A percentile compares a stretch with the other conserved stretches of the same genome.
These are phyloP conservation scores for Piprites chloris DNA, from an alignment of 2,113 vertebrate genomes.

Conservation along the genomic window DNA sequence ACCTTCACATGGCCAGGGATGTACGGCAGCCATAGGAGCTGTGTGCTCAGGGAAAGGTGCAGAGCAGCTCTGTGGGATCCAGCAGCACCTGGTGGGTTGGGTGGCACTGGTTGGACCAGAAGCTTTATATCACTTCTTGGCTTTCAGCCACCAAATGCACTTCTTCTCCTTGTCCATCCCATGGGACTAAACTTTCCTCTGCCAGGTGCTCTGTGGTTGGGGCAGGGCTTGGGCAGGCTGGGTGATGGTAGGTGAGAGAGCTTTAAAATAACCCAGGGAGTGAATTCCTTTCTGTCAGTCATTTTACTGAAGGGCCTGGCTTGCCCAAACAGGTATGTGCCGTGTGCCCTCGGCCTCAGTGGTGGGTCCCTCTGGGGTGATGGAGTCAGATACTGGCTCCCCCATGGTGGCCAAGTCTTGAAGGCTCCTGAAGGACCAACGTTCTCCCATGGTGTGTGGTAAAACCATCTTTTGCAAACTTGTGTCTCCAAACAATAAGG, in stretches of 20 bases:
- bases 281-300: not conserved
- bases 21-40: not conserved
- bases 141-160: not conserved
- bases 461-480: not conserved
- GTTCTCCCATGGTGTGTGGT: too few species aligned
- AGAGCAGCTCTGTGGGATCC: not conserved
- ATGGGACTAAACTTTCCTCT: not conserved
- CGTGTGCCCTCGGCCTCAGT: accelerated
- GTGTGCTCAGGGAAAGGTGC: not conserved
- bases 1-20: not conserved
- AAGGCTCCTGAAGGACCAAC: not conserved
- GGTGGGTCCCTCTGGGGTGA: not conserved
- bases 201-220: constrained; percentile 41
- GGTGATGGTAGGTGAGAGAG: not conserved
- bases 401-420: not conserved
- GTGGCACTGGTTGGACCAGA: not conserved
- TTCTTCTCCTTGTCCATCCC: constrained; percentile 1
- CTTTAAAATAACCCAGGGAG: constrained; percentile 40
- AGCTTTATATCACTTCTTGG: not conserved
- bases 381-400: not conserved
- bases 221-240: not conserved
- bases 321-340: constrained; percentile 5
- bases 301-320: not conserved
- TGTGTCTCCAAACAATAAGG: not conserved
- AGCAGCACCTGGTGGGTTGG: not conserved